A percentile compares a stretch with the other conserved stretches of the same genome.
Evolutionary conservation across 2,888 invertebrate genomes (phyloP).

Genomic region (Diplazon laetatorius): DNA sequence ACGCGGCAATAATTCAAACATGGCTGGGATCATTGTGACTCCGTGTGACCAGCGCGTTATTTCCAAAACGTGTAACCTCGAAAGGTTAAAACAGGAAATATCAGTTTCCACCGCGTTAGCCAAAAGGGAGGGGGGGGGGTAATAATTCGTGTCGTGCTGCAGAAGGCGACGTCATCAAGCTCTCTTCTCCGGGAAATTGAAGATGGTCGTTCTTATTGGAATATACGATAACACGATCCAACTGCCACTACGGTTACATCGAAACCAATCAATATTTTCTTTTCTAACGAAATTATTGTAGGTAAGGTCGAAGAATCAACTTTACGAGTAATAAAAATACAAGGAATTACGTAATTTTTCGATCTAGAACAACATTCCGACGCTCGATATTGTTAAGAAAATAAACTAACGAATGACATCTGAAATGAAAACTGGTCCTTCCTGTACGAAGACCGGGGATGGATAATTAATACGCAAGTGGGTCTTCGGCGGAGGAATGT

Average conservation of each 20-base stretch:
- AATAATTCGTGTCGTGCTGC: conserved; percentile 7
- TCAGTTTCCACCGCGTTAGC: too few relatives aligned
- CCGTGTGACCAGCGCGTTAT: too few relatives aligned
- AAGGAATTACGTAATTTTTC: conserved; percentile 3
- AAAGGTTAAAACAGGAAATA: too few relatives aligned
- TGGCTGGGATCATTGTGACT: too few relatives aligned
- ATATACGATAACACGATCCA: conserved; percentile 5
- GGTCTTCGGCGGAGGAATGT: conserved; percentile 53
- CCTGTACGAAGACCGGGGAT: too few relatives aligned
- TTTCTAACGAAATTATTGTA: background rate
- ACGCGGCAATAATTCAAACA: too few relatives aligned
- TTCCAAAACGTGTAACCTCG: too few relatives aligned
- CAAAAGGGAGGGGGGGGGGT: too few relatives aligned
- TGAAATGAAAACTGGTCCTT: background rate
- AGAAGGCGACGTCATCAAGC: background rate
- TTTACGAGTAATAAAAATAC: conserved; percentile 16
- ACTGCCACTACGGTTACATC: conserved; percentile 1
- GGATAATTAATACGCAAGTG: conserved; percentile 46
- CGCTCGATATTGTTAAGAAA: background rate
- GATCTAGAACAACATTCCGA: background rate
- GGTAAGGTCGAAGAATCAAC: conserved; percentile 3
- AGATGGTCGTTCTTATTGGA: background rate
- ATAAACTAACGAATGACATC: conserved; percentile 13
- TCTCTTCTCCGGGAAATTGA: background rate
- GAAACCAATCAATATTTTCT: background rate